phyloP scores from a whole-genome alignment of 53 echinoderm and acorn worm species.

The Astropecten irregularis region DNA sequence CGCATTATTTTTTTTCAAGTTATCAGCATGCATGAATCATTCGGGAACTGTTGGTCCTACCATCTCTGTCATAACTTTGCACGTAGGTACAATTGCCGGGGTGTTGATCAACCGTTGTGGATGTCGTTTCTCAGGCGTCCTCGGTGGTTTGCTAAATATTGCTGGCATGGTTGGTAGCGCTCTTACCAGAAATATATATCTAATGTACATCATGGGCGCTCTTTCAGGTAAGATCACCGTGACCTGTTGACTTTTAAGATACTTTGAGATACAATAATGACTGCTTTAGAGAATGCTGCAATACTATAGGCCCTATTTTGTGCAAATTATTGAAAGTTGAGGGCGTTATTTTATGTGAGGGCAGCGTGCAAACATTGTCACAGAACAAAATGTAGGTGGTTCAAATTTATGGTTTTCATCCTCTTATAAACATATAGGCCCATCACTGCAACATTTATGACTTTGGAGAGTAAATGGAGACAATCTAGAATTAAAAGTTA shows the following conservation, averaged over 20 bases:
- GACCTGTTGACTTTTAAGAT: no score
- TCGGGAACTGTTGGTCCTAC: no score
- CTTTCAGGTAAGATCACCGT: not conserved
- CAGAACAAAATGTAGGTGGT: no score
- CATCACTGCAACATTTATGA: no score
- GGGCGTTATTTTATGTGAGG: not conserved
- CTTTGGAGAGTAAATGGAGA: no score
- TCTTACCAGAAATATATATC: not conserved
- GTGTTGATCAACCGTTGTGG: not conserved
- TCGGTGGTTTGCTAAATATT: not conserved
- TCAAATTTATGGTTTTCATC: no score
- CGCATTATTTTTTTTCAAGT: no score
- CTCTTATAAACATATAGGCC: no score
- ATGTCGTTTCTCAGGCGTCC: not conserved
- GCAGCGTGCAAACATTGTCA: not conserved
- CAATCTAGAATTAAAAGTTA: no score
- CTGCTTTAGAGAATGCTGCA: not conserved
- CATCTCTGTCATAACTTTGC: no score
- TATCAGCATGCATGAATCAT: no score
- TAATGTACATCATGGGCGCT: conserved; percentile 10
- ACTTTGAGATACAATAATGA: not conserved
- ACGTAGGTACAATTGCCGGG: conserved; percentile 2
- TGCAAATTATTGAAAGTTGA: not conserved
- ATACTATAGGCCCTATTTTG: not conserved
- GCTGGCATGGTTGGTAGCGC: not conserved